Conservation (phyloP, 2,888 invertebrate genomes). For the Caenorhabditis uteleia region DNA sequence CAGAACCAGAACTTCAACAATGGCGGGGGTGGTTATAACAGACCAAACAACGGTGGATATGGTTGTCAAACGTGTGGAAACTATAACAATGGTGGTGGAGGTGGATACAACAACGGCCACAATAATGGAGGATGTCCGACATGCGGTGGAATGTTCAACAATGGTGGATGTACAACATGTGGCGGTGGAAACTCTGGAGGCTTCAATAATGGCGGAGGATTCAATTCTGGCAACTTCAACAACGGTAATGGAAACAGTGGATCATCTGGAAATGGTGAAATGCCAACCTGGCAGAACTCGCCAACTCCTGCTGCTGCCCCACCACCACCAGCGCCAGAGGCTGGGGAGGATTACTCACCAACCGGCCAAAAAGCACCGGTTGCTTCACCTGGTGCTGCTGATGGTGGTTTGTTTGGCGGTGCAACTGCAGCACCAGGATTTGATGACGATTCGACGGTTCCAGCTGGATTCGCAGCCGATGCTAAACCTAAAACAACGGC, state of each 20-base stretch:
- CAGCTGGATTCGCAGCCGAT: background rate
- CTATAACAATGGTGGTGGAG: too few relatives aligned
- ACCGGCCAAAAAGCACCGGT: conserved; percentile 33
- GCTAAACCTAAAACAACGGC: background rate
- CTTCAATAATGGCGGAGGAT: too few relatives aligned
- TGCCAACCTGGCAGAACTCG: background rate
- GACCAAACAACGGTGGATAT: conserved; percentile 22
- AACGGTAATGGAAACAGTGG: too few relatives aligned
- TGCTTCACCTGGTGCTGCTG: conserved; percentile 1
- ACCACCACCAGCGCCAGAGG: background rate
- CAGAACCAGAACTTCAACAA: background rate
- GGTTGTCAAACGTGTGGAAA: conserved; percentile 6
- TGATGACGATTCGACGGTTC: background rate
- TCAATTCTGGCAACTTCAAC: conserved; percentile 8
- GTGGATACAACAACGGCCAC: too few relatives aligned
- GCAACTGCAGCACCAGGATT: background rate
- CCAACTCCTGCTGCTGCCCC: background rate
- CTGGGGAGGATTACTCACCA: conserved; percentile 23
- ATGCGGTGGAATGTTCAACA: too few relatives aligned
- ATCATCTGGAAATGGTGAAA: background rate
- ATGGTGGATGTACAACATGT: too few relatives aligned
- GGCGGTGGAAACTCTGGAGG: too few relatives aligned
- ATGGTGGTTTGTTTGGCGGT: background rate
- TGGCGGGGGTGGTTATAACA: conserved; percentile 23
- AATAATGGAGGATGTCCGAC: too few relatives aligned